Base-by-base conservation (phyloP, 2,113 vertebrate genomes). In the Campylomormyrus numenius region DNA sequence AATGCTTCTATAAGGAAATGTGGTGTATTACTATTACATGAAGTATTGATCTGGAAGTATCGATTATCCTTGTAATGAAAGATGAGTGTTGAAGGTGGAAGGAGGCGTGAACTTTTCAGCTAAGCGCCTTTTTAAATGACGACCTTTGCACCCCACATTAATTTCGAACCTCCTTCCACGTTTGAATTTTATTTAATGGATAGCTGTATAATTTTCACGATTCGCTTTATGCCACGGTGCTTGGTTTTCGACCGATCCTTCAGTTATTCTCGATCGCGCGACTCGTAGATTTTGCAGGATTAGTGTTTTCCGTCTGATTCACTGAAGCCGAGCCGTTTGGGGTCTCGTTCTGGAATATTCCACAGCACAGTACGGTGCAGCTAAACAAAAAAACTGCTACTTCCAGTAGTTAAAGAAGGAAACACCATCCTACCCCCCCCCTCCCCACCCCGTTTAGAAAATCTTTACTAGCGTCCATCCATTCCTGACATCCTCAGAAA, bases 1-100 rank as follows among this genome's bases (percentile, higher is more conserved):
- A 91, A 92, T 91, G 90, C 89, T 94, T 91, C 91, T 93, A 91
- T 94, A 92, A 87, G 91, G 91, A 92, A 91, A 92, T 94, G 93
- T 94, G 92, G 74, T 94, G 94, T 93, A 89, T 92, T 92, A 53
- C 49, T 42, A 77, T 94, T 90, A 88, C 91, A 91, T 94, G 90
- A 91, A 93, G 49, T 89, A 83, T 80, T 83, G 74, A 84, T 56
- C 27, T 66, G 84, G 52, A 87, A 87, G n/a, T 62, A n/a, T 66
- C 86, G 45, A 24, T 39, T 87, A 45, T 49, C 24, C 49, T 35
- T 74, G 45, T 39, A 70, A 74, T 52, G 85, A 66, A 90, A 50
- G 42, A 39, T 74, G 24, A 70, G 15, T 83, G n/a, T 52, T 56
- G 31, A 52, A 53, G 50, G 45, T 17, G 31, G 35, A 35, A 50